Percentiles rank a stretch among this genome's conserved stretches.
phyloP scores from a whole-genome alignment of 2,888 invertebrate species.

The Leucophora obtusa region DNA sequence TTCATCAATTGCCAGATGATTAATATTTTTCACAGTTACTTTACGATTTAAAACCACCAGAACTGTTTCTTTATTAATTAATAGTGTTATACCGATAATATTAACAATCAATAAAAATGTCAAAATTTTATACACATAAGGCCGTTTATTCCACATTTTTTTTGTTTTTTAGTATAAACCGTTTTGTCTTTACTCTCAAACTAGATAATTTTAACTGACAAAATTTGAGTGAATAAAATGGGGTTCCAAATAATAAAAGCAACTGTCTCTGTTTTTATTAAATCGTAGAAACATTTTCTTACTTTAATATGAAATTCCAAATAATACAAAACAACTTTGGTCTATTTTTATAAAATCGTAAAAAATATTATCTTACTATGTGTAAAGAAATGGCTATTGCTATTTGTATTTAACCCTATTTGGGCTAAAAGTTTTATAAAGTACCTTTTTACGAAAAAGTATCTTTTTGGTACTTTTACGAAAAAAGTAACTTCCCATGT shows the following conservation, averaged over 20 bases:
- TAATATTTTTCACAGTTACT: neutral
- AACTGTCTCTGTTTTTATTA: no score
- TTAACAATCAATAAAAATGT: neutral
- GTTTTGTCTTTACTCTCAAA: neutral
- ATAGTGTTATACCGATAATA: neutral
- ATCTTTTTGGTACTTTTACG: no score
- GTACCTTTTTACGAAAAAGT: no score
- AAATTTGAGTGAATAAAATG: neutral
- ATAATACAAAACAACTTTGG: neutral
- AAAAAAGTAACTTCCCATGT: no score
- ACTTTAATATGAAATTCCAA: no score
- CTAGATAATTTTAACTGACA: neutral
- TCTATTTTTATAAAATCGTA: neutral
- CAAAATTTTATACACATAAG: neutral
- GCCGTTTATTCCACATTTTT: constrained; percentile 2
- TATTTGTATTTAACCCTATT: no score
- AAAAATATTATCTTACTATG: no score
- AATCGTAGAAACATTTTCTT: no score
- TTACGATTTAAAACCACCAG: neutral
- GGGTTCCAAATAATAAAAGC: neutral
- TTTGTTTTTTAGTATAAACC: neutral
- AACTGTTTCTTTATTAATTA: neutral
- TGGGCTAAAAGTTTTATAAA: no score
- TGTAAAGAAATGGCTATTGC: no score
- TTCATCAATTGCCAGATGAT: neutral